Percentiles rank a stretch among this genome's conserved stretches.
phyloP scores from a whole-genome alignment of 1,140 invertebrate genomes.

The Magallana angulata region DNA sequence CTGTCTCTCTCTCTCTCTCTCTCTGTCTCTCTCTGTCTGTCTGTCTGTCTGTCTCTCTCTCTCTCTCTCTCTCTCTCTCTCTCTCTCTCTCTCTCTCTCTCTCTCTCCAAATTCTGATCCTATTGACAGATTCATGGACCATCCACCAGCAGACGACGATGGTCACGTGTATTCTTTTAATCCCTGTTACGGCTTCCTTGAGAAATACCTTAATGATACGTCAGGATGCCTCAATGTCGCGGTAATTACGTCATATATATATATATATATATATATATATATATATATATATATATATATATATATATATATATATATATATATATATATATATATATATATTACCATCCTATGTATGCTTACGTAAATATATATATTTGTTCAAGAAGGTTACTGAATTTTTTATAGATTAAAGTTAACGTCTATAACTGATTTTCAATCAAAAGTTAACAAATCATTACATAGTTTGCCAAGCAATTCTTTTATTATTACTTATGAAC shows the following conservation, averaged over 20 bases:
- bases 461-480: background rate
- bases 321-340: too few relatives aligned
- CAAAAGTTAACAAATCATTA: background rate
- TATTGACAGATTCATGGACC: background rate
- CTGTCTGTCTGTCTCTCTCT: too few relatives aligned
- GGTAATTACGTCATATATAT: background rate
- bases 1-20: background rate
- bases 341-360: too few relatives aligned
- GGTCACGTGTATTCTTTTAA: slow-evolving; percentile 23
- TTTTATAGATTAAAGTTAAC: background rate
- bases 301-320: too few relatives aligned
- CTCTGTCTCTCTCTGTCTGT: too few relatives aligned
- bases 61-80: background rate
- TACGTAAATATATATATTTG: background rate
- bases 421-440: background rate
- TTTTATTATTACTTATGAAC: background rate
- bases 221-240: slow-evolving; percentile 36
- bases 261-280: too few relatives aligned
- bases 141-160: background rate
- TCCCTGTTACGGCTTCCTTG: slow-evolving; percentile 36
- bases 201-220: slow-evolving; percentile 13
- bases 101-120: background rate
- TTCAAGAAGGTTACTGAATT: background rate
- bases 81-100: background rate
- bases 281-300: too few relatives aligned